Conservation (phyloP, 2,113 vertebrate species). For the Electrona antarctica region DNA sequence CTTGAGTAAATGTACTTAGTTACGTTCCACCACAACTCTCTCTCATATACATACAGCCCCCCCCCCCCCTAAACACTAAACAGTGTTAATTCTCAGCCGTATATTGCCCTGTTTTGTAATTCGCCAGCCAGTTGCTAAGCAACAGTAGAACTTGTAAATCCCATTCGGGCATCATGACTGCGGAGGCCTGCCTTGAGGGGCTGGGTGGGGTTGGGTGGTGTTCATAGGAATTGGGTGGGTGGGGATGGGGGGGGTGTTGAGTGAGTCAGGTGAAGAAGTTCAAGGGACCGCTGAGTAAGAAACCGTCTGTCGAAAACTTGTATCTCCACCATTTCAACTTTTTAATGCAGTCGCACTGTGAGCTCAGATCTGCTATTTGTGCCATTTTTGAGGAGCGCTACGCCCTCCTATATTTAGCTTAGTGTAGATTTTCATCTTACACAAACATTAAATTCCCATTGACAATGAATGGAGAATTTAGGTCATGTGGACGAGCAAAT, state of each 20-base stretch:
- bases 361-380: too few species aligned
- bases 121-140: conserved; percentile 77
- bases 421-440: too few species aligned
- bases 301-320: too few species aligned
- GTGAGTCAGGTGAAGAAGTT: conserved; percentile 23
- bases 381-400: too few species aligned
- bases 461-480: too few species aligned
- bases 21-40: background rate
- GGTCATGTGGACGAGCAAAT: too few species aligned
- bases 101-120: conserved; percentile 55
- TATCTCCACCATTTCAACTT: too few species aligned
- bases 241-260: conserved; percentile 11
- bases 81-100: conserved; percentile 57
- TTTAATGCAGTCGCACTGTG: too few species aligned
- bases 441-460: too few species aligned
- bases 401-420: too few species aligned
- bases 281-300: background rate
- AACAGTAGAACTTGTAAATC: conserved; percentile 68
- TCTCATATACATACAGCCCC: background rate
- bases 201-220: conserved; percentile 19
- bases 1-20: too few species aligned
- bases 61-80: conserved; percentile 40
- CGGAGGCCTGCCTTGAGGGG: conserved; percentile 29
- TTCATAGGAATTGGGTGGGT: background rate
- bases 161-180: conserved; percentile 51